These are phyloP conservation scores for Pomacea canaliculata DNA, from an alignment of 2,888 invertebrate genomes.

Conservation along the genomic window DNA sequence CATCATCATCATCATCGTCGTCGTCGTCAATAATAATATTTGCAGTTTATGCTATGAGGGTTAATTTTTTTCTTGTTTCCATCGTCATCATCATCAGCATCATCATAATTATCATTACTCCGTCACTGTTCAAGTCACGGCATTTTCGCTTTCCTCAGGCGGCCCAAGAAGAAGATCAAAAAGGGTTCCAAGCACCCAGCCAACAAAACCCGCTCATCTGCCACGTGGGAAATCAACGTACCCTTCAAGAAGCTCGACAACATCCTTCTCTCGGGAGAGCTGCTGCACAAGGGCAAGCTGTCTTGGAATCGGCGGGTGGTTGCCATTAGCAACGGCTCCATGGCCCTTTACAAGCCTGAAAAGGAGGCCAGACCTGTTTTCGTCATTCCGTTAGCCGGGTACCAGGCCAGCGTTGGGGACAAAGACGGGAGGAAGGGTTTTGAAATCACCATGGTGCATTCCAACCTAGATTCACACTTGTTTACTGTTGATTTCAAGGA, in stretches of 20 bases:
- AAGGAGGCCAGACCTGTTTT: constrained; percentile 54
- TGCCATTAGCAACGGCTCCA: constrained; percentile 52
- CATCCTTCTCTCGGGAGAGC: constrained; percentile 55
- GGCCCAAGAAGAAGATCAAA: constrained; percentile 45
- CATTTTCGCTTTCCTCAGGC: constrained; percentile 28
- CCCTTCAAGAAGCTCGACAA: constrained; percentile 52
- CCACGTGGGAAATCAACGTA: constrained; percentile 48
- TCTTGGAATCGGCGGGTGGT: constrained; percentile 59
- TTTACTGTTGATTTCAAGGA: constrained; percentile 61
- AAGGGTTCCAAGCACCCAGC: constrained; percentile 26
- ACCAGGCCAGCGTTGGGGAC: constrained; percentile 50
- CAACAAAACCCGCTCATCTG: constrained; percentile 43
- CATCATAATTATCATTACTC: no score
- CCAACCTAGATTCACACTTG: constrained; percentile 52
- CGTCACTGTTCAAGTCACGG: no score
- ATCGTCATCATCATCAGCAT: no score
- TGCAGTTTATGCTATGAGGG: no score
- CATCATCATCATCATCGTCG: no score
- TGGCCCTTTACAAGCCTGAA: constrained; percentile 60
- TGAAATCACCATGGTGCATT: constrained; percentile 58
- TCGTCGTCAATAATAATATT: no score
- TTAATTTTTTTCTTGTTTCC: no score
- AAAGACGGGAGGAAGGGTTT: constrained; percentile 52
- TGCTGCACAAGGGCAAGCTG: constrained; percentile 56
- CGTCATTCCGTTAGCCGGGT: constrained; percentile 54